Percentiles rank a stretch among this genome's conserved stretches.
These are phyloP conservation scores for Triops cancriformis DNA, from an alignment of 1,140 invertebrate species.

Conservation along the genomic window DNA sequence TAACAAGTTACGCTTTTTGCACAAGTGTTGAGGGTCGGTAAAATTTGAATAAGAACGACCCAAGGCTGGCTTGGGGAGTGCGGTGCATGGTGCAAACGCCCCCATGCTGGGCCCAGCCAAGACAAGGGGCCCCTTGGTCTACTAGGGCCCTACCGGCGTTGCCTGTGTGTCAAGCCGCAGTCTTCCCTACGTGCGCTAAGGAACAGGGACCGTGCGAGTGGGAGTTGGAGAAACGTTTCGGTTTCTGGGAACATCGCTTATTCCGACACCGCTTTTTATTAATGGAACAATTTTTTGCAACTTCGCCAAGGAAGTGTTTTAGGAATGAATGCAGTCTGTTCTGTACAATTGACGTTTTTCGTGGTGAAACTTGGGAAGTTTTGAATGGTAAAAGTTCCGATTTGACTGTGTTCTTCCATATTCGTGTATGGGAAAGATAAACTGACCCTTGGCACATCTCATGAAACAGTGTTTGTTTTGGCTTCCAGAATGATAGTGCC, in stretches of 20 bases:
- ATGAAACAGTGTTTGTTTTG: background rate
- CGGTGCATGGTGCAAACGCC: background rate
- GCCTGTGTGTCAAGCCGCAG: background rate
- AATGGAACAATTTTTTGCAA: no score
- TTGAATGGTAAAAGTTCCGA: background rate
- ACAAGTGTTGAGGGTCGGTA: background rate
- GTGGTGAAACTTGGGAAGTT: background rate
- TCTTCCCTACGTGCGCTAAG: background rate
- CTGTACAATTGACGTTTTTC: background rate
- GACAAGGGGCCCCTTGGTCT: background rate
- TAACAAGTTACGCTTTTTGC: constrained; percentile 1
- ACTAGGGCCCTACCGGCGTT: background rate
- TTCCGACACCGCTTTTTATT: no score
- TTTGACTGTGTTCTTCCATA: background rate
- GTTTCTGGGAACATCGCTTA: background rate
- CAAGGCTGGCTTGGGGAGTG: background rate
- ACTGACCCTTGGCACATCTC: background rate
- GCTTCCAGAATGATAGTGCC: background rate
- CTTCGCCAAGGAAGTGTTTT: no score
- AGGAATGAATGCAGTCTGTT: background rate
- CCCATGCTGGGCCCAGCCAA: constrained; percentile 1
- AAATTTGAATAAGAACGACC: background rate
- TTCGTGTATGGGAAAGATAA: background rate
- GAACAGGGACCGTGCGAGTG: background rate
- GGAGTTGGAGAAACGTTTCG: background rate